Percentiles rank a stretch among this genome's conserved stretches.
These are phyloP conservation scores for Dryobota labecula DNA, from an alignment of 2,888 invertebrate genomes.

Conservation along the genomic window DNA sequence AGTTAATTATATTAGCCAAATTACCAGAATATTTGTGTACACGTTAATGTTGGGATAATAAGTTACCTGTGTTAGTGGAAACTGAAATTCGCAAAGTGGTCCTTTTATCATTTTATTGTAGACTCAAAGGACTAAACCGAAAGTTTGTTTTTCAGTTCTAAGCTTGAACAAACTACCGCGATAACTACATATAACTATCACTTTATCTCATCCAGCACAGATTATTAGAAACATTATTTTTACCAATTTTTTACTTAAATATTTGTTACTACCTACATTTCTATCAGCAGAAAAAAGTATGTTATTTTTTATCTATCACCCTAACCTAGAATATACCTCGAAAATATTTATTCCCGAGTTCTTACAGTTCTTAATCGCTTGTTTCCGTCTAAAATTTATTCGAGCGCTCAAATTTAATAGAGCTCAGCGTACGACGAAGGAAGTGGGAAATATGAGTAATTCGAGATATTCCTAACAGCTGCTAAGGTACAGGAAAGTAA, in stretches of 20 bases:
- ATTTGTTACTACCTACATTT: neutral
- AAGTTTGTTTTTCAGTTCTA: neutral
- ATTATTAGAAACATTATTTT: no score
- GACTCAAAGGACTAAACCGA: conserved; percentile 19
- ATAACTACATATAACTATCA: neutral
- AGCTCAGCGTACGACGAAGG: conserved; percentile 16
- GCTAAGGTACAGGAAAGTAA: conserved; percentile 29
- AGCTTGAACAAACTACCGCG: neutral
- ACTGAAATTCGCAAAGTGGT: conserved; percentile 24
- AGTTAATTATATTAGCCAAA: conserved; percentile 46
- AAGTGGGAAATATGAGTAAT: conserved; percentile 47
- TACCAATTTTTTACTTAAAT: neutral
- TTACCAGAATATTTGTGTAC: conserved; percentile 45
- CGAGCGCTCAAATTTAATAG: conserved; percentile 62
- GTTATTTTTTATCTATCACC: conserved; percentile 2
- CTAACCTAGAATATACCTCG: neutral
- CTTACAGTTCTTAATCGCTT: conserved; percentile 24
- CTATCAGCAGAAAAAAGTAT: neutral
- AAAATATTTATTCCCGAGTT: conserved; percentile 2
- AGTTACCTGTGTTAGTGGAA: conserved; percentile 6
- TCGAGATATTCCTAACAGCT: conserved; percentile 29
- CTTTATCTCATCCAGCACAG: neutral
- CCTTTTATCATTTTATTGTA: conserved; percentile 5
- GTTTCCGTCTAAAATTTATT: conserved; percentile 35
- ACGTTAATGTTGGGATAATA: conserved; percentile 27